Evolutionary conservation across 1,140 invertebrate genomes (phyloP).

Genomic region (Campoletis sonorensis): DNA sequence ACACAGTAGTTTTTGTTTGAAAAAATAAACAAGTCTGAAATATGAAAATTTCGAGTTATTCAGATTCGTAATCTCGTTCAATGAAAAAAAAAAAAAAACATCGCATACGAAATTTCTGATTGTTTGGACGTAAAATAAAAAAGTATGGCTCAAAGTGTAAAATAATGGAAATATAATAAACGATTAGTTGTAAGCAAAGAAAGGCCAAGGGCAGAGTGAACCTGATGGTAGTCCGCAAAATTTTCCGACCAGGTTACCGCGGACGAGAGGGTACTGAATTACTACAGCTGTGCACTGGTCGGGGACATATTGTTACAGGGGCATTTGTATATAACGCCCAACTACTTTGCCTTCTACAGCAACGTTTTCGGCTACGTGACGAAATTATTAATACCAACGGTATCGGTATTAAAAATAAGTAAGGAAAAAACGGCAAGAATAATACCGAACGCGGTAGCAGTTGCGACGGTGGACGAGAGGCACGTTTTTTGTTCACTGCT

Average conservation of each 20-base stretch:
- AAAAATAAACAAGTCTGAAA: too few relatives aligned
- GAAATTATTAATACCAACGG: constrained; percentile 89
- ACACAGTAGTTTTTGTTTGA: too few relatives aligned
- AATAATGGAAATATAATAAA: too few relatives aligned
- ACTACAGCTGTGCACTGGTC: constrained; percentile 94
- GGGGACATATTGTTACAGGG: constrained; percentile 95
- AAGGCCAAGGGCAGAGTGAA: constrained; percentile 57
- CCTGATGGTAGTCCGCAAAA: constrained; percentile 67
- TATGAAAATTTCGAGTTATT: too few relatives aligned
- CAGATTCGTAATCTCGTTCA: too few relatives aligned
- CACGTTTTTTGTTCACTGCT: constrained; percentile 94
- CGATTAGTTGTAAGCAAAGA: too few relatives aligned
- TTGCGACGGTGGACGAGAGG: constrained; percentile 88
- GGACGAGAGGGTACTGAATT: constrained; percentile 88
- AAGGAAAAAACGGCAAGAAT: constrained; percentile 94
- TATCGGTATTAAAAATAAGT: constrained; percentile 88
- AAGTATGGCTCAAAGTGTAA: too few relatives aligned
- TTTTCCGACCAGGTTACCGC: constrained; percentile 79
- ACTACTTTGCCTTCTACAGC: constrained; percentile 96
- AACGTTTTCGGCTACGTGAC: constrained; percentile 96
- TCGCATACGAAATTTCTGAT: too few relatives aligned
- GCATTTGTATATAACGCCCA: constrained; percentile 93
- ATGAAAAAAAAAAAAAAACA: too few relatives aligned
- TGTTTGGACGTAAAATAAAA: too few relatives aligned
- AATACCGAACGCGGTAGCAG: constrained; percentile 93